Evolutionary conservation across 2,888 invertebrate species (phyloP).

Genomic region (Augiades crinisus): DNA sequence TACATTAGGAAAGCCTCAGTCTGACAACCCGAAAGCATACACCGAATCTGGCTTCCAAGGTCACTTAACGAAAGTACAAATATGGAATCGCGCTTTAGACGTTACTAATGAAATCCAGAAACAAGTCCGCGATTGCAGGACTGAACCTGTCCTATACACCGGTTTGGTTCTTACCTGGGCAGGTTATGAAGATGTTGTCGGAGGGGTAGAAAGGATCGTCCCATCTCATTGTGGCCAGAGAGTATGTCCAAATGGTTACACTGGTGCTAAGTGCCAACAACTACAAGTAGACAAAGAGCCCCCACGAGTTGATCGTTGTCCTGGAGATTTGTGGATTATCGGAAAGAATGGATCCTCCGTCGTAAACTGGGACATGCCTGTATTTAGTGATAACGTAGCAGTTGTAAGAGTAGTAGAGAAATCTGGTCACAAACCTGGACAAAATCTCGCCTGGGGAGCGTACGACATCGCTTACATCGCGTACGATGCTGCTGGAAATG

Average conservation of each 20-base stretch:
- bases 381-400: conserved; percentile 94
- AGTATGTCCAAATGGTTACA: conserved; percentile 93
- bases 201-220: conserved; percentile 94
- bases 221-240: conserved; percentile 96
- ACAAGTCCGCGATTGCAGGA: conserved; percentile 95
- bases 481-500: conserved; percentile 94
- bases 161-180: conserved; percentile 95
- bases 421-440: conserved; percentile 93
- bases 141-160: conserved; percentile 93
- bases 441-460: conserved; percentile 94
- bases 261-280: conserved; percentile 92
- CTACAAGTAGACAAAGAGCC: conserved; percentile 92
- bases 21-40: conserved; percentile 89
- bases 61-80: conserved; percentile 95
- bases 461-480: conserved; percentile 97
- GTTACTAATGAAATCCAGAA: conserved; percentile 96
- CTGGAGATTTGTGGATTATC: conserved; percentile 96
- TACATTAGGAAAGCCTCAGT: conserved; percentile 93
- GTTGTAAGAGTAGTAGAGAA: conserved; percentile 90
- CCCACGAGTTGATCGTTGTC: conserved; percentile 94
- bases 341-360: conserved; percentile 95
- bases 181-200: conserved; percentile 93
- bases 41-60: conserved; percentile 97
- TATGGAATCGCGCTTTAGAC: conserved; percentile 95
- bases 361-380: conserved; percentile 95